Base-by-base conservation (phyloP, 2,888 invertebrate genomes). In the Caenorhabditis doughertyi region DNA sequence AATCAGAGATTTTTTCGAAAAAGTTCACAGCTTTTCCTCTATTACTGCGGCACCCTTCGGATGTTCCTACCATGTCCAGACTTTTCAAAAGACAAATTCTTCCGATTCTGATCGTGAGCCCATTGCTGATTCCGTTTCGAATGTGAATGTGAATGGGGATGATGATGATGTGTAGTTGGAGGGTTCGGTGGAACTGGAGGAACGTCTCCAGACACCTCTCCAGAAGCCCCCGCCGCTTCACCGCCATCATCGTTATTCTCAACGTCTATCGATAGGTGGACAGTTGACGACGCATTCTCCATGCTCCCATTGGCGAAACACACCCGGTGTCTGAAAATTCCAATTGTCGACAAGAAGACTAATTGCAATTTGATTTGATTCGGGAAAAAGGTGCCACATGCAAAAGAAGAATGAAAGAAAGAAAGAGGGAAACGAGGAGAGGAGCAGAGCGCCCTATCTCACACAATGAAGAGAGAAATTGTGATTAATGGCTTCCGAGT, bases 251-350 rank as follows among this genome's bases (percentile, higher is more conserved):
- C 29, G n/a, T n/a, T n/a, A 39, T 65, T 60, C 4, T 72, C 73
- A 53, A 49, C 51, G 42, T 80, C 79, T 72, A 72, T 58, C 53
- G 79, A 67, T 35, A 42, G 29, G 13, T 73, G 62, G 44, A 55
- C 60, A 35, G 81, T 55, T 35, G 74, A 18, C 39, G 74, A n/a
- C 44, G 51, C 76, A 77, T 81, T 49, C 76, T 81, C 81, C 81
- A 81, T 81, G 23, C 70, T 81, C 58, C 81, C 76, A 81, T 81
- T 76, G 35, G 74, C n/a, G n/a, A n/a, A n/a, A n/a, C n/a, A n/a
- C n/a, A 25, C 42, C 25, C 13, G 32, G 42, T 13, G 1, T 56
- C 35, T 51, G 42, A 23, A 55, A 60, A 44, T 53, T 32, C 8
- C 3, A 11, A n/a, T 16, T 35, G 42, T 25, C n/a, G 49, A 39